Evolutionary conservation across 2,888 invertebrate species (phyloP), one percentile per base, ranked within the genome.

Genomic region (Tigriopus californicus): DNA sequence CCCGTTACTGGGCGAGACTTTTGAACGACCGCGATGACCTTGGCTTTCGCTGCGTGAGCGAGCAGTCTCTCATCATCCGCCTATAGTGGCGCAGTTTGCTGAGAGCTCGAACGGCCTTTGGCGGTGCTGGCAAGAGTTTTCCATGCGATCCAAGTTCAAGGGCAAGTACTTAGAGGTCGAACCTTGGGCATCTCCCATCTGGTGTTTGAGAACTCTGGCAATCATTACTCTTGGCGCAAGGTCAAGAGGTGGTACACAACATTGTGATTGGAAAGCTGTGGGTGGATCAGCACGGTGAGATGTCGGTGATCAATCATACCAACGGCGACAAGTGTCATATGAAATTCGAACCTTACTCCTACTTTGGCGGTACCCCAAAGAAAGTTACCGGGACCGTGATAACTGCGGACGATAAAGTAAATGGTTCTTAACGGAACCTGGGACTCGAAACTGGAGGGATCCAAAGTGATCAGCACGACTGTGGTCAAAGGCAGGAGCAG

Each of bases 241-340:
- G 77, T 97, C 58, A 95, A 94, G 22, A 98, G 22, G 97, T 95
- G 5, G 94, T 98, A 56, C 97, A 99, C 77, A 99, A 99, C 73
- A 98, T 99, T 67, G 97, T 99, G 67, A 95, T 99, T 61, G 98
- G 98, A 64, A 92, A 90, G 73, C 77, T 99, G 66, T 99, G 98
- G 98, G 92, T 99, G 61, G 98, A 99, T 76, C 92, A 98, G 74
- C 92, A 95, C 71, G 98, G 98, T 51, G 97, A 98, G 70, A 97
- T 94, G 90, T 94, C 95, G 72, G 97, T 98, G 64, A 77, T 80
- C 61, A 95, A 95, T 70, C 83, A 86, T 63, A 82, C 81, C 49
- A 80, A 82, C 58, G 91, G 91, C 57, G 86, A 91, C 69, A 89
- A 87, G 71, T 97, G 97, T 72, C 88, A 90, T 70, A 79, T 99